Evolutionary conservation across 2,797 vertebrate species (phyloP).

Genomic region (Potorous gilbertii): DNA sequence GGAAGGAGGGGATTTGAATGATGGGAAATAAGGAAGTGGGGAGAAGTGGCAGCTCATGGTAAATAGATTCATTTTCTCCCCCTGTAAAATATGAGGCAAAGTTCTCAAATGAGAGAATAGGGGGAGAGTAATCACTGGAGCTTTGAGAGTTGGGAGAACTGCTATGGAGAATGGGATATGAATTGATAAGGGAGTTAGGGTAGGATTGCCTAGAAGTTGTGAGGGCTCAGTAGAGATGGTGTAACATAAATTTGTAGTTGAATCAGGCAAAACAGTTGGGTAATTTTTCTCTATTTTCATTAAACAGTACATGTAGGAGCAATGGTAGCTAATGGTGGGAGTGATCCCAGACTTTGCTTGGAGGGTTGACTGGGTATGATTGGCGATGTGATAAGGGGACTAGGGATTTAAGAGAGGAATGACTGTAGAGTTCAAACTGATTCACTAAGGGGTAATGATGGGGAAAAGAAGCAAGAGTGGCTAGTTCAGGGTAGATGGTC

Average conservation of each 20-base stretch:
- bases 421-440: background rate
- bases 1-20: background rate
- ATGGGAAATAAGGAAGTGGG: background rate
- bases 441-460: background rate
- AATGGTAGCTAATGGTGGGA: background rate
- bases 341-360: background rate
- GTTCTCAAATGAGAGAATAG: background rate
- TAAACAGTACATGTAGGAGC: background rate
- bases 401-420: background rate
- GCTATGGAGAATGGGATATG: background rate
- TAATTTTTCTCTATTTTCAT: background rate
- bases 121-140: background rate
- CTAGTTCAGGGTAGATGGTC: background rate
- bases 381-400: background rate
- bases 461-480: background rate
- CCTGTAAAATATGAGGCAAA: background rate
- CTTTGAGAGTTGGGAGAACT: background rate
- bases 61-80: background rate
- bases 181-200: background rate
- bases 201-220: background rate
- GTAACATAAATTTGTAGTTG: background rate
- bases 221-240: background rate
- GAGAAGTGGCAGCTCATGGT: background rate
- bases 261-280: background rate
- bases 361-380: background rate